Evolutionary conservation across 2,797 vertebrate species (phyloP), one percentile per base, ranked within the genome.

Genomic region (Coregonus ussuriensis): DNA sequence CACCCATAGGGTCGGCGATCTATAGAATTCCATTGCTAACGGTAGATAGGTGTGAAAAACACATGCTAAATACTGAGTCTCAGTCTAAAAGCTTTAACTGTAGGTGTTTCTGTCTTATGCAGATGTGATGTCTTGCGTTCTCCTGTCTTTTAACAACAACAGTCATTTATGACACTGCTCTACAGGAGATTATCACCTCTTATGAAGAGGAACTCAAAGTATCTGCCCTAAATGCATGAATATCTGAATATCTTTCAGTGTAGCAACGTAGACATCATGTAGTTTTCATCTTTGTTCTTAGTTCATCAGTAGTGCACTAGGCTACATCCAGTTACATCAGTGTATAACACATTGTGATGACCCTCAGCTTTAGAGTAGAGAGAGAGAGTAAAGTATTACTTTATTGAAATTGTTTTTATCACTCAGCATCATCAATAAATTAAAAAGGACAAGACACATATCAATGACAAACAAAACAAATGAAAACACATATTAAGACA

Each of bases 51-150:
- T 15, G n/a, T 71, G 51, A 52, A 74, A 74, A 88, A 77, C 63
- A 71, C n/a, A 14, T 52, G n/a, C 25, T 54, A 15, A 65, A 52
- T 9, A 72, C 62, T 74, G 53, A 71, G 74, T 85, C 67, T 84
- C 53, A 11, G 70, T 78, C 52, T 73, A 0, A 65, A 83, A 63
- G 25, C 66, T 35, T 4, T 25, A 69, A 80, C 35, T 80, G 76
- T 56, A 41, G 82, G 54, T 82, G 4, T 67, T 78, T 6, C 56
- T 73, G 41, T 81, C 31, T 54, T 21, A 51, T 41, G 47, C n/a
- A 33, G 21, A 31, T 54, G 47, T 72, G 16, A 72, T 70, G 35
- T 70, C 18, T 72, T 54, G 13, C 47, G 6, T 25, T 47, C 13
- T 53, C 47, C 11, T 15, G 70, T 54, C 25, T 31, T 53, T 74